A percentile compares a stretch with the other conserved stretches of the same genome.
phyloP scores from a whole-genome alignment of 2,888 invertebrate genomes.

The Stenichneumon culpator region DNA sequence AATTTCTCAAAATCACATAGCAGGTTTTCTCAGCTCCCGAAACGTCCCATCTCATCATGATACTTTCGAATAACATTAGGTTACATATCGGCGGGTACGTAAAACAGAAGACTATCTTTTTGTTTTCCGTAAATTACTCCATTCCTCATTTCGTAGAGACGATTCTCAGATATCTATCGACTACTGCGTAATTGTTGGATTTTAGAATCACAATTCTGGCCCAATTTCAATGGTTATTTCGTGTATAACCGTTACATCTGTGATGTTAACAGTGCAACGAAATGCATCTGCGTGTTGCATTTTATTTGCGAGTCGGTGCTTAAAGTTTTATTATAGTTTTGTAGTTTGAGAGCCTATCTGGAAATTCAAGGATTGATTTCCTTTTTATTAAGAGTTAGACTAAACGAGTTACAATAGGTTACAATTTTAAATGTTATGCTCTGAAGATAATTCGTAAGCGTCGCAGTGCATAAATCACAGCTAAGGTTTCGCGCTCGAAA shows the following conservation, averaged over 20 bases:
- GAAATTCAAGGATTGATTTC: slow-evolving; percentile 76
- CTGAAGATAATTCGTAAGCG: slow-evolving; percentile 72
- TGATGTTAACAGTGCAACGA: slow-evolving; percentile 57
- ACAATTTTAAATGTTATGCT: slow-evolving; percentile 75
- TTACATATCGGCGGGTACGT: slow-evolving; percentile 64
- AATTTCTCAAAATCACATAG: slow-evolving; percentile 49
- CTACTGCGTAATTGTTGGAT: slow-evolving; percentile 44
- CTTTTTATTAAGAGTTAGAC: slow-evolving; percentile 73
- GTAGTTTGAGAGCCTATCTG: slow-evolving; percentile 74
- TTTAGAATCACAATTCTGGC: slow-evolving; percentile 16
- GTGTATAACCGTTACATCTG: too few relatives aligned
- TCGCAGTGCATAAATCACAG: slow-evolving; percentile 70
- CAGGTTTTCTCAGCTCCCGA: slow-evolving; percentile 67
- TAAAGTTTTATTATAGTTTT: slow-evolving; percentile 72
- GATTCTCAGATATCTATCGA: too few relatives aligned
- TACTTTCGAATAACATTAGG: slow-evolving; percentile 55
- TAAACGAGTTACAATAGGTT: slow-evolving; percentile 76
- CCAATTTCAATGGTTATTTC: too few relatives aligned
- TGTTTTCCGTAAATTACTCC: slow-evolving; percentile 67
- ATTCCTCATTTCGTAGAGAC: too few relatives aligned
- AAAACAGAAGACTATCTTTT: slow-evolving; percentile 56
- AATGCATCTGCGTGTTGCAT: slow-evolving; percentile 77
- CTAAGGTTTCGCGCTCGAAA: slow-evolving; percentile 78
- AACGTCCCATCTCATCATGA: slow-evolving; percentile 69
- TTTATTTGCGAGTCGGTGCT: slow-evolving; percentile 68